Percentiles rank a stretch among this genome's conserved stretches.
These are phyloP conservation scores for Cricetomys ansorgei DNA, from an alignment of 2,113 vertebrate species.

Conservation along the genomic window DNA sequence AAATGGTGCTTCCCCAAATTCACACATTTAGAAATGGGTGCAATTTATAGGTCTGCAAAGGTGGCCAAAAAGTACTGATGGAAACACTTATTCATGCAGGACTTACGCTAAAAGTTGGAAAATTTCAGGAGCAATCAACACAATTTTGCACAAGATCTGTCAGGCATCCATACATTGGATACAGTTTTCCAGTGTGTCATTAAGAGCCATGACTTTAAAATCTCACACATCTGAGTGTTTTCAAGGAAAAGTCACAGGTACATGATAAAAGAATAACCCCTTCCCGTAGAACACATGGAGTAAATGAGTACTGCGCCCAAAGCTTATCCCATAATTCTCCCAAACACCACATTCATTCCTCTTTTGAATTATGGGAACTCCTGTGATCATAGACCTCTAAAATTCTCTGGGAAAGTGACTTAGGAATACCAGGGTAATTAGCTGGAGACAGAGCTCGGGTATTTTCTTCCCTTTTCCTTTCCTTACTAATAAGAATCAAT, in stretches of 20 bases:
- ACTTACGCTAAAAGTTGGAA: background rate
- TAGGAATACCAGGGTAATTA: constrained; percentile 59
- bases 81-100: background rate
- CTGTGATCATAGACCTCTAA: background rate
- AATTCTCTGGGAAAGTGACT: constrained; percentile 23
- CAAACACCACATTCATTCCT: background rate
- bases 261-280: constrained; percentile 38
- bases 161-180: background rate
- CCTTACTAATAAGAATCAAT: background rate
- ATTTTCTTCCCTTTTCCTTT: constrained; percentile 9
- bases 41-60: background rate
- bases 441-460: background rate
- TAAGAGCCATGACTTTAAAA: background rate
- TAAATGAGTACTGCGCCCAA: constrained; percentile 29
- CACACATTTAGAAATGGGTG: background rate
- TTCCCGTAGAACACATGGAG: constrained; percentile 35
- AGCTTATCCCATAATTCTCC: constrained; percentile 5
- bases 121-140: background rate
- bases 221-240: background rate
- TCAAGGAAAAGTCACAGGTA: background rate
- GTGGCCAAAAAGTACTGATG: background rate
- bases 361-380: constrained; percentile 53
- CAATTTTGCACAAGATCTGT: background rate
- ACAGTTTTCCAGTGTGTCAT: background rate
- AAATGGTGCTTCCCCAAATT: background rate